Percentiles rank a stretch among this genome's conserved stretches.
These are phyloP conservation scores for Acrobasis repandana DNA, from an alignment of 2,888 invertebrate species.

Conservation along the genomic window DNA sequence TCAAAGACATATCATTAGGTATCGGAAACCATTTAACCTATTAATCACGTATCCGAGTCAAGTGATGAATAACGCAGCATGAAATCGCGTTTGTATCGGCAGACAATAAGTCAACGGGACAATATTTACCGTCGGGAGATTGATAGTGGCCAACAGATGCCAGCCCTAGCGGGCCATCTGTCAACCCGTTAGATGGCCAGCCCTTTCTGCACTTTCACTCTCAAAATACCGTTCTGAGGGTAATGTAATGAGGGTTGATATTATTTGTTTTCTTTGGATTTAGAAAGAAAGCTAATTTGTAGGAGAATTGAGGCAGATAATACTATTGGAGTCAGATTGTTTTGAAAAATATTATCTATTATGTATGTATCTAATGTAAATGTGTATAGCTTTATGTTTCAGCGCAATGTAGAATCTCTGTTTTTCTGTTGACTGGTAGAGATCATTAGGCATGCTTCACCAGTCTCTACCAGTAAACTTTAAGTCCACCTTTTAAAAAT, in stretches of 20 bases:
- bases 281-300: not conserved
- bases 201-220: slow-evolving; percentile 48
- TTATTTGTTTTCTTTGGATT: slow-evolving; percentile 6
- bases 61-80: slow-evolving; percentile 59
- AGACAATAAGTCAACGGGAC: slow-evolving; percentile 70
- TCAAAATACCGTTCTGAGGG: slow-evolving; percentile 35
- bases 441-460: no score
- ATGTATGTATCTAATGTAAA: no score
- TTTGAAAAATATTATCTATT: no score
- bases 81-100: slow-evolving; percentile 56
- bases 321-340: not conserved
- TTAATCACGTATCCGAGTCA: slow-evolving; percentile 37
- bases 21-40: slow-evolving; percentile 16
- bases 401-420: no score
- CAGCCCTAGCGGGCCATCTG: slow-evolving; percentile 77
- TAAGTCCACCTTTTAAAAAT: no score
- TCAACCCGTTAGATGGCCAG: slow-evolving; percentile 59
- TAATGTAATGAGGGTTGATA: slow-evolving; percentile 35
- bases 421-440: no score
- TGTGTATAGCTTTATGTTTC: no score
- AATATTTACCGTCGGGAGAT: slow-evolving; percentile 73
- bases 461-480: no score
- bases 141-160: slow-evolving; percentile 76
- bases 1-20: not conserved
- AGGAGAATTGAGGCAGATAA: not conserved